These are phyloP conservation scores for Brachionus paranguensis DNA, from an alignment of 1,140 invertebrate genomes.

Conservation along the genomic window DNA sequence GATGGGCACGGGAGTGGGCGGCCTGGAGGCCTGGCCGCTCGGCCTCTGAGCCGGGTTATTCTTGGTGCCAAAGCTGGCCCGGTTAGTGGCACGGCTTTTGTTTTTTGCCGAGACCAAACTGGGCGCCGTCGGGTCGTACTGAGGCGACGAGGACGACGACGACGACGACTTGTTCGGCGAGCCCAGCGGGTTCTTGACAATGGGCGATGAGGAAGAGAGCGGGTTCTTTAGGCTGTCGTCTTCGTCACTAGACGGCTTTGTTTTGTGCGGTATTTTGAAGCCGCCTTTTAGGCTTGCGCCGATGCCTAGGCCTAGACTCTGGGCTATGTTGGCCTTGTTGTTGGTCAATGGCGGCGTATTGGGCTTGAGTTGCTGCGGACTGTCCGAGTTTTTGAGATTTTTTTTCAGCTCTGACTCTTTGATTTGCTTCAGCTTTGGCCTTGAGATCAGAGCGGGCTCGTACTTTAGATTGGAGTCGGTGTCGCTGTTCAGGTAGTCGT, in stretches of 20 bases:
- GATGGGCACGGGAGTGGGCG: not conserved
- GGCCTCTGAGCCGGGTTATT: too few relatives aligned
- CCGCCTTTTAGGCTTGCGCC: not conserved
- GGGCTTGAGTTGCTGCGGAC: not conserved
- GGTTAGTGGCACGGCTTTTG: not conserved
- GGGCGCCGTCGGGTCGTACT: not conserved
- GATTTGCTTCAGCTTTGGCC: not conserved
- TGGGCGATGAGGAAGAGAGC: not conserved
- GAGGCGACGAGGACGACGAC: not conserved
- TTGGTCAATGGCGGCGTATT: not conserved
- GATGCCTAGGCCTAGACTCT: not conserved
- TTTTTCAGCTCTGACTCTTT: constrained; percentile 7
- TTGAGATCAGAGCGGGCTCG: not conserved
- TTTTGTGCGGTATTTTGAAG: constrained; percentile 28
- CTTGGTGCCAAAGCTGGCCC: not conserved
- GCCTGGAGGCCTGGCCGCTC: not conserved
- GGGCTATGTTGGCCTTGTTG: not conserved
- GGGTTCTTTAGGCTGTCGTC: not conserved
- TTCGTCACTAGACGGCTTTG: not conserved
- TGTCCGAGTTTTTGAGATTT: not conserved
- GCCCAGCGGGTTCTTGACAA: not conserved
- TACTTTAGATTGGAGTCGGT: not conserved
- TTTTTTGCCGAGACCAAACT: not conserved
- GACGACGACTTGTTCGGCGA: constrained; percentile 5
- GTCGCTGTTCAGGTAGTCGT: not conserved